Evolutionary conservation across 2,797 vertebrate genomes (phyloP), one percentile per base, ranked within the genome.

Genomic region (Gorsachius magnificus): DNA sequence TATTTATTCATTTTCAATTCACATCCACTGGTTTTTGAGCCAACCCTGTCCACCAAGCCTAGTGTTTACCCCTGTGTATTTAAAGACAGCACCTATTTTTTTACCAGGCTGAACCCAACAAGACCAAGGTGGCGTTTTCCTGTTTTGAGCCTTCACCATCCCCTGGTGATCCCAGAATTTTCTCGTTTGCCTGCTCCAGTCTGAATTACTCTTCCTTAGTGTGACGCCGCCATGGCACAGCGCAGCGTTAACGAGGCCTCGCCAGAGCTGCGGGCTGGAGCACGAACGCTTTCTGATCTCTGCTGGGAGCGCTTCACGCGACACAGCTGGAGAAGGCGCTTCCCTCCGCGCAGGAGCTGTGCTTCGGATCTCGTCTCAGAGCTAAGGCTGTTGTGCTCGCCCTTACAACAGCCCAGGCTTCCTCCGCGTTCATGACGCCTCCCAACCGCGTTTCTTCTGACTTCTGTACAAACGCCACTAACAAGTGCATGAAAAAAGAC

Each of bases 401-500:
- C 74, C 66, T 43, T 8, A 29, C 0, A 0, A 16, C 1, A 61
- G 19, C 58, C 26, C 9, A 1, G 16, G 10, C 58, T 35, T 51
- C 22, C 80, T 54, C 50, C 1, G 8, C 31, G 31, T 9, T 46
- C 5, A 8, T 5, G 38, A 36, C 16, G 2, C 6, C 70, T 53
- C 26, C 66, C n/a, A 29, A 11, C 51, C 14, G 22, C 0, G 0
- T 9, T 36, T 21, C 48, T 88, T 63, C 41, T 17, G 45, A n/a
- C 11, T 50, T 25, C 38, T 38, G 29, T 6, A n/a, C 45, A 35
- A 66, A 43, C 63, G 26, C 48, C 48, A 24, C 33, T 11, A 63
- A 46, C 29, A 70, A 81, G 68, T 5, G 21, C 13, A 25, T 0
- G 3, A 13, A 15, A 15, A 86, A 51, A 28, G 16, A 77, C 18